Percentiles rank a stretch among this genome's conserved stretches.
phyloP scores from a whole-genome alignment of 1,140 invertebrate genomes.

The Lordiphosa collinella region DNA sequence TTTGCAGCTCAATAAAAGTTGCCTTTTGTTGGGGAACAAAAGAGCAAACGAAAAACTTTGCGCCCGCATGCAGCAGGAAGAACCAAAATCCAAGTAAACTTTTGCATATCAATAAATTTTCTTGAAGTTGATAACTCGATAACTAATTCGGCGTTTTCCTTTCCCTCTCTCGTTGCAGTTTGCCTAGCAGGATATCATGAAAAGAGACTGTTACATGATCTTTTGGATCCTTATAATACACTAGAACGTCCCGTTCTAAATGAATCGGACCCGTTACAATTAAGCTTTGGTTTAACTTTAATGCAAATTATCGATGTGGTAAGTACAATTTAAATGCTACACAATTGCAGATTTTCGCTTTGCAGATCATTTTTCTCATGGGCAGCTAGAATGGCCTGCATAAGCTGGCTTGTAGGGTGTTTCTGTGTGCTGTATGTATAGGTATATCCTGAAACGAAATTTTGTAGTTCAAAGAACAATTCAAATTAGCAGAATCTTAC shows the following conservation, averaged over 20 bases:
- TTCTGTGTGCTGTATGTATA: too few species aligned
- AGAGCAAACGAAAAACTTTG: constrained; percentile 37
- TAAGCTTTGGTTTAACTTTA: constrained; percentile 98
- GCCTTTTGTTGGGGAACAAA: constrained; percentile 70
- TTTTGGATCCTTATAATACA: constrained; percentile 97
- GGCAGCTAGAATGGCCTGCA: too few species aligned
- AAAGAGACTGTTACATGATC: constrained; percentile 94
- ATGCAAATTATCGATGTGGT: constrained; percentile 99
- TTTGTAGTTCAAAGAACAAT: too few species aligned
- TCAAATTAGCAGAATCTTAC: too few species aligned
- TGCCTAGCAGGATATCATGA: constrained; percentile 93
- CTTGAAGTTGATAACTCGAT: constrained; percentile 56
- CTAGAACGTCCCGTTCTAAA: constrained; percentile 98
- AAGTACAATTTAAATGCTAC: constrained; percentile 81
- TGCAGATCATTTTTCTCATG: too few species aligned
- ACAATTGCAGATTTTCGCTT: too few species aligned
- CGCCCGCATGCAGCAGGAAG: constrained; percentile 34
- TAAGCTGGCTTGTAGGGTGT: too few species aligned
- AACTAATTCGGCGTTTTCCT: constrained; percentile 26
- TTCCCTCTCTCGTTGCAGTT: constrained; percentile 81
- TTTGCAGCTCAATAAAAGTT: constrained; percentile 70
- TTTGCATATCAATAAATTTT: constrained; percentile 74
- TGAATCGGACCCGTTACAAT: constrained; percentile 96
- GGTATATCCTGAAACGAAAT: too few species aligned
- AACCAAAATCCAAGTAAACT: constrained; percentile 40